These are phyloP conservation scores for Alexandromys fortis DNA, from an alignment of 2,113 vertebrate species.

Conservation along the genomic window DNA sequence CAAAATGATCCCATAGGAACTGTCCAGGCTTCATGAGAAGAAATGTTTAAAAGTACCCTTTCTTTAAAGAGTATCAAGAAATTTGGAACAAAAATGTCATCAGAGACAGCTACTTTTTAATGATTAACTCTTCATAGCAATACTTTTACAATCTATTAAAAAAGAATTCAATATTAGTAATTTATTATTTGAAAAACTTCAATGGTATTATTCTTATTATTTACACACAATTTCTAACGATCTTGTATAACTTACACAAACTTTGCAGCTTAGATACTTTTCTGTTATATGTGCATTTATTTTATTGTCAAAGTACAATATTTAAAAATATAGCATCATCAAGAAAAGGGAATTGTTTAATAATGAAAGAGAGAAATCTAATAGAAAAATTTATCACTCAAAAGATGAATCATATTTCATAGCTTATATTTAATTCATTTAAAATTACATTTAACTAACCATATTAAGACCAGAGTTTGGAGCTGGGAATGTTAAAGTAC, in stretches of 20 bases:
- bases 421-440: neutral
- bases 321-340: neutral
- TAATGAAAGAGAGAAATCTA: neutral
- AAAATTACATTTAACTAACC: neutral
- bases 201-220: neutral
- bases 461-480: neutral
- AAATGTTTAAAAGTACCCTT: neutral
- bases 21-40: neutral
- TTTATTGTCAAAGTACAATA: conserved; percentile 3
- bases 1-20: neutral
- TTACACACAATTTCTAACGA: neutral
- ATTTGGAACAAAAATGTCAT: neutral
- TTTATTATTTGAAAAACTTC: neutral
- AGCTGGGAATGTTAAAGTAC: neutral
- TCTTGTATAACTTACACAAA: neutral
- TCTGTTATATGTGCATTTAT: neutral
- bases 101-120: neutral
- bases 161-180: neutral
- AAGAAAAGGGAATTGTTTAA: neutral
- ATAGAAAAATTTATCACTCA: neutral
- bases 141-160: neutral
- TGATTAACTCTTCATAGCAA: neutral
- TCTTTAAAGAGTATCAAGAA: neutral
- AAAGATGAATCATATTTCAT: neutral
- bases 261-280: neutral